Evolutionary conservation across 2,113 vertebrate genomes (phyloP), one percentile per base, ranked within the genome.

Genomic region (Lagopus muta): DNA sequence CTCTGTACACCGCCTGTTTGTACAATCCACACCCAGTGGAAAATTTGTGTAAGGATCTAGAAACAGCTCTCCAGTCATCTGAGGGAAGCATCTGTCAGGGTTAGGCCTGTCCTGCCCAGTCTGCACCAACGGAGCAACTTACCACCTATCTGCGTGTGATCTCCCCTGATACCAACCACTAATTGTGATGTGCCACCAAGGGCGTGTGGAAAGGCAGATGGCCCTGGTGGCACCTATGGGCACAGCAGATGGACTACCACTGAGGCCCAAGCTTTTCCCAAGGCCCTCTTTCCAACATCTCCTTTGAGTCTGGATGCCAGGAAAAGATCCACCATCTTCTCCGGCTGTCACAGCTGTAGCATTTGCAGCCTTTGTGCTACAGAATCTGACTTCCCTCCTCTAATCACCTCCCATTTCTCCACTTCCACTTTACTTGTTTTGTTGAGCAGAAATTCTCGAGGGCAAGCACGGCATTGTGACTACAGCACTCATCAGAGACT

Each of bases 361-460:
- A 32, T 52, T 83, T 86, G 24, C 52, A 90, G 69, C 34, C 64
- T 38, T 83, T 18, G 21, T 34, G 76, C 20, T 60, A 86, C 13
- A 67, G 75, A 82, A 78, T 22, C 70, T 69, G 3, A 57, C 62
- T 71, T 84, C 78, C 57, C 52, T 78, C 47, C 61, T 11, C 19
- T 81, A 86, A 75, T 48, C 88, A 64, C 30, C 24, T 72, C 48
- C 88, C 22, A 72, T 88, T 90, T 93, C 76, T 93, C 85, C 61
- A 54, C 72, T 93, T 84, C 74, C 83, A 69, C 65, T 90, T 94
- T 71, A 90, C 79, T 91, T 74, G 64, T 78, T 92, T 86, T 64
- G 57, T 88, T 25, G 48, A 77, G 82, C 25, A 0, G 3, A 79
- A 87, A 82, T 76, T 93, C 92, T 95, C 18, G 14, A 80, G 76